Percentiles rank a stretch among this genome's conserved stretches.
Evolutionary conservation across 2,888 invertebrate species (phyloP).

Genomic region (Cetonia aurata): DNA sequence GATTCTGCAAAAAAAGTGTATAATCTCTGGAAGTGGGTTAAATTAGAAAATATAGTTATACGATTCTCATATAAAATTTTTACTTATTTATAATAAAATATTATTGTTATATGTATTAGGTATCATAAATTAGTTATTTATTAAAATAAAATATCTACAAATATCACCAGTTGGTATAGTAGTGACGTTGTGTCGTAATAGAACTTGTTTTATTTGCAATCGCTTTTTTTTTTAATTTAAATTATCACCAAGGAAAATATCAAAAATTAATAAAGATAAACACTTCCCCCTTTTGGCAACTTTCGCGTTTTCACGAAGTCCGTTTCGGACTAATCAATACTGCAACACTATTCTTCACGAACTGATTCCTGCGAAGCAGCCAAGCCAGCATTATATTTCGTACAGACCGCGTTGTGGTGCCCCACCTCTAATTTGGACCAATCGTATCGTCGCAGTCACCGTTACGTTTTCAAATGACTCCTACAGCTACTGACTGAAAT

Average conservation of each 20-base stretch:
- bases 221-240: neutral
- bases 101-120: neutral
- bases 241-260: slow-evolving; percentile 8
- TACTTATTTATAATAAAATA: slow-evolving; percentile 8
- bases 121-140: slow-evolving; percentile 23
- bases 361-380: neutral
- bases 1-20: slow-evolving; percentile 20
- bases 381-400: slow-evolving; percentile 20
- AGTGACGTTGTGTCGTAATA: neutral
- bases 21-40: slow-evolving; percentile 37
- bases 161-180: slow-evolving; percentile 18
- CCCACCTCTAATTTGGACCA: slow-evolving; percentile 36
- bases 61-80: slow-evolving; percentile 16
- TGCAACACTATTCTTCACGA: slow-evolving; percentile 4
- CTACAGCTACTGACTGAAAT: too few species aligned
- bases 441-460: neutral
- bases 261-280: slow-evolving; percentile 28
- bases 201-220: neutral
- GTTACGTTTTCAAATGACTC: too few species aligned
- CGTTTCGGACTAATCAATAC: slow-evolving; percentile 1
- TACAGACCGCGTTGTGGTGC: slow-evolving; percentile 28
- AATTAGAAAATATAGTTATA: slow-evolving; percentile 37
- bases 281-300: slow-evolving; percentile 29
- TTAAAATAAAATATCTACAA: slow-evolving; percentile 19
- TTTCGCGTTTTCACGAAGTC: neutral